These are phyloP conservation scores for Cynoglossus semilaevis DNA, from an alignment of 2,113 vertebrate genomes.

Conservation along the genomic window DNA sequence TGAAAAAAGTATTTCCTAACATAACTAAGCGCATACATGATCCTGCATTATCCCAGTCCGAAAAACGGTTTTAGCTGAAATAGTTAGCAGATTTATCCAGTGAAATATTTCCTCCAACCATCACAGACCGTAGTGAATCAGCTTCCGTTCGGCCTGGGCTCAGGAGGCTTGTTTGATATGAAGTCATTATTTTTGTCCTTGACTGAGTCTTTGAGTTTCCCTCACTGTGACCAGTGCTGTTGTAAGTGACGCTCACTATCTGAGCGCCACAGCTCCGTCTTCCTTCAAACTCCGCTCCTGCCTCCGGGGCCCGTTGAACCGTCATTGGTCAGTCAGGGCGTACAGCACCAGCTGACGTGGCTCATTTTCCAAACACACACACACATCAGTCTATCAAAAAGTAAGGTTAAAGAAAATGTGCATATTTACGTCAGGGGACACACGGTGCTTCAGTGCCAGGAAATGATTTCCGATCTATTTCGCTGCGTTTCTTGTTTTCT, in stretches of 20 bases:
- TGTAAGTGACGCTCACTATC: slow-evolving; percentile 67
- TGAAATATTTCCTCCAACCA: not conserved
- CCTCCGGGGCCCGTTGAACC: slow-evolving; percentile 26
- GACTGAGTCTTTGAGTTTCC: slow-evolving; percentile 43
- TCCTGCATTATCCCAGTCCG: no score
- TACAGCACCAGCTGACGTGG: slow-evolving; percentile 26
- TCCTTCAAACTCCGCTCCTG: slow-evolving; percentile 9
- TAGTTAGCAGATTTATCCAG: no score
- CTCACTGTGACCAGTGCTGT: slow-evolving; percentile 28
- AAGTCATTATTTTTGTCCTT: slow-evolving; percentile 57
- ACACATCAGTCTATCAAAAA: not conserved
- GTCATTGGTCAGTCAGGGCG: slow-evolving; percentile 22
- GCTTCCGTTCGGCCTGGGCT: slow-evolving; percentile 7
- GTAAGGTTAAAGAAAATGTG: slow-evolving; percentile 6
- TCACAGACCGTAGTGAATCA: not conserved
- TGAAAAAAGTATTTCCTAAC: no score
- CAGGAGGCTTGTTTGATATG: slow-evolving; percentile 26
- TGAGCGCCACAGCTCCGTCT: slow-evolving; percentile 40
- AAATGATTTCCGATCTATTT: slow-evolving; percentile 9
- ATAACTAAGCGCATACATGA: no score
- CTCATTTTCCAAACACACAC: slow-evolving; percentile 31
- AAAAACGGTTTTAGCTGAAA: no score
- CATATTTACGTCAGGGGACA: slow-evolving; percentile 1
- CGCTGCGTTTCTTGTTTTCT: not conserved
- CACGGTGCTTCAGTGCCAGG: not conserved